phyloP scores from a whole-genome alignment of 2,113 vertebrate genomes.

The Gymnobelideus leadbeateri region DNA sequence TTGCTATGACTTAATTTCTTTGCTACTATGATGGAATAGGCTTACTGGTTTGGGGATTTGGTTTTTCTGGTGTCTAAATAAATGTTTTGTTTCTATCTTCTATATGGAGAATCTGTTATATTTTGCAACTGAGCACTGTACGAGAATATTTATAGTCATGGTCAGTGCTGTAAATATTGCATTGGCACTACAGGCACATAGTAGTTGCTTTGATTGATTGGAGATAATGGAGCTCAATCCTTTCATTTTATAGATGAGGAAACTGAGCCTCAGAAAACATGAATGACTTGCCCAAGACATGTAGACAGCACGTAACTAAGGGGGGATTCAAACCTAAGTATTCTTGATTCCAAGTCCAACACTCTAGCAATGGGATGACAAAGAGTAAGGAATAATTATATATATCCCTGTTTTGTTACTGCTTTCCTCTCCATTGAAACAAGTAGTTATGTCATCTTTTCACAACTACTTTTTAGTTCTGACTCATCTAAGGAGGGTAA shows the following conservation, averaged over 20 bases:
- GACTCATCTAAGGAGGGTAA: neutral
- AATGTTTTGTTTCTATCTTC: no score
- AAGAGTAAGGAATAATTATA: neutral
- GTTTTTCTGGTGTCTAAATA: no score
- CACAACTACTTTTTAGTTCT: conserved; percentile 7
- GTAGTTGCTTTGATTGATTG: neutral
- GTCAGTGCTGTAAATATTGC: no score
- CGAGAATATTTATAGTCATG: no score
- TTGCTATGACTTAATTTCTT: no score
- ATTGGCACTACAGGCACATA: no score
- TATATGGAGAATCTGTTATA: no score
- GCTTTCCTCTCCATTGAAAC: neutral
- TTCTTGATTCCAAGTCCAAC: neutral
- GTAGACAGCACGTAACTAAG: neutral
- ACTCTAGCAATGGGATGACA: neutral
- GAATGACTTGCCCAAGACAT: neutral
- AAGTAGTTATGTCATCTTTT: neutral
- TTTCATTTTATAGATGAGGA: neutral
- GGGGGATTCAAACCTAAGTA: neutral
- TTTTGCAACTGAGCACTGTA: no score
- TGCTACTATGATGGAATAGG: no score
- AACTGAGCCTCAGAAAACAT: neutral
- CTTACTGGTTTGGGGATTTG: no score
- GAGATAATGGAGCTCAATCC: neutral
- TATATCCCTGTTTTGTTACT: neutral